Conservation (phyloP, 2,113 vertebrate species). For the Tor tambroides region DNA sequence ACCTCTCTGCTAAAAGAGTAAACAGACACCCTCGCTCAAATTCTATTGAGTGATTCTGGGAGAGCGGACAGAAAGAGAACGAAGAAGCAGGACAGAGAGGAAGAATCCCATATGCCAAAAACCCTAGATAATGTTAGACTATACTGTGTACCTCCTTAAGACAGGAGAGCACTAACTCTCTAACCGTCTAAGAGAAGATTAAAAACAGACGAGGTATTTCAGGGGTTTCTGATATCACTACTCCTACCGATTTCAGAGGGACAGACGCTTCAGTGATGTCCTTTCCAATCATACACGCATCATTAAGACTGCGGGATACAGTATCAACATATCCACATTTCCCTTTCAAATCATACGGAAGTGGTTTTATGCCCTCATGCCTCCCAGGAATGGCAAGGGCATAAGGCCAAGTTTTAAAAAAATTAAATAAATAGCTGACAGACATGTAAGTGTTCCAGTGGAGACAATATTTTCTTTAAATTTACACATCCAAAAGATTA, state of each 20-base stretch:
- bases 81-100: conserved; percentile 56
- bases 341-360: conserved; percentile 33
- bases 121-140: conserved; percentile 35
- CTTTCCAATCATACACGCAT: conserved; percentile 18
- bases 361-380: conserved; percentile 21
- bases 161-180: neutral
- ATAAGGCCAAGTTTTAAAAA: conserved; percentile 11
- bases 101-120: conserved; percentile 69
- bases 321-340: conserved; percentile 25
- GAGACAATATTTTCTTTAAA: conserved; percentile 14
- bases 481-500: neutral
- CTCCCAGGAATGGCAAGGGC: conserved; percentile 13
- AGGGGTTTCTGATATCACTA: conserved; percentile 16
- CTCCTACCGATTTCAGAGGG: conserved; percentile 3
- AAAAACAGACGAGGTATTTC: conserved; percentile 19
- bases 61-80: conserved; percentile 63
- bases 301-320: conserved; percentile 21
- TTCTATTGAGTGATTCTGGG: conserved; percentile 23
- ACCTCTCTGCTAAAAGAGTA: conserved; percentile 61
- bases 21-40: conserved; percentile 52
- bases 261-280: neutral
- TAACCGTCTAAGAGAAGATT: neutral
- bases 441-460: conserved; percentile 6
- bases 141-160: conserved; percentile 62
- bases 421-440: conserved; percentile 2